phyloP scores from a whole-genome alignment of 1,140 invertebrate genomes.

The Ceratitis capitata region DNA sequence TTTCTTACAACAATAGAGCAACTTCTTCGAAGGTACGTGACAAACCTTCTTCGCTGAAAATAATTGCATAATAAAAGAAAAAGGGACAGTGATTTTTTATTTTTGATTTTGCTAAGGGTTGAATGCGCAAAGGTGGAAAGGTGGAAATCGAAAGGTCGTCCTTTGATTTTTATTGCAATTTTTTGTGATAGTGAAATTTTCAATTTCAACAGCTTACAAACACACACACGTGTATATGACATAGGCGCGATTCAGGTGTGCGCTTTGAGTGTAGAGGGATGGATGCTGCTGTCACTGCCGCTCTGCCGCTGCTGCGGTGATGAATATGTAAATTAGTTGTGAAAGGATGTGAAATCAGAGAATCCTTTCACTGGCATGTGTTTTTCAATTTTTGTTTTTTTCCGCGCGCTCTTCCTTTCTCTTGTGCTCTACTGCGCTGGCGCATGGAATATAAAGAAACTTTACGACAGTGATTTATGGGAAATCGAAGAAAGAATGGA shows the following conservation, averaged over 20 bases:
- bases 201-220: background rate
- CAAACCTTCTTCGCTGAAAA: background rate
- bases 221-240: no score
- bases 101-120: no score
- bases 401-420: background rate
- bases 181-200: conserved; percentile 23
- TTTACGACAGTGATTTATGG: conserved; percentile 16
- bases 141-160: conserved; percentile 43
- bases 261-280: background rate
- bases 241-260: background rate
- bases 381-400: background rate
- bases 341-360: conserved; percentile 43
- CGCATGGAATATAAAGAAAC: conserved; percentile 22
- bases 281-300: no score
- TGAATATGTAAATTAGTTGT: conserved; percentile 44
- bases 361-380: conserved; percentile 40
- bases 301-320: no score
- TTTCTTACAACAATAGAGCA: background rate
- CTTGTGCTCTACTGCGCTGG: background rate
- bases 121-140: conserved; percentile 43
- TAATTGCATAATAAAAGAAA: conserved; percentile 34
- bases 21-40: background rate
- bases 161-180: conserved; percentile 39
- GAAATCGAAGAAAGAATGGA: conserved; percentile 38
- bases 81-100: background rate